phyloP scores from a whole-genome alignment of 2,888 invertebrate genomes.

The Escarpia spicata region DNA sequence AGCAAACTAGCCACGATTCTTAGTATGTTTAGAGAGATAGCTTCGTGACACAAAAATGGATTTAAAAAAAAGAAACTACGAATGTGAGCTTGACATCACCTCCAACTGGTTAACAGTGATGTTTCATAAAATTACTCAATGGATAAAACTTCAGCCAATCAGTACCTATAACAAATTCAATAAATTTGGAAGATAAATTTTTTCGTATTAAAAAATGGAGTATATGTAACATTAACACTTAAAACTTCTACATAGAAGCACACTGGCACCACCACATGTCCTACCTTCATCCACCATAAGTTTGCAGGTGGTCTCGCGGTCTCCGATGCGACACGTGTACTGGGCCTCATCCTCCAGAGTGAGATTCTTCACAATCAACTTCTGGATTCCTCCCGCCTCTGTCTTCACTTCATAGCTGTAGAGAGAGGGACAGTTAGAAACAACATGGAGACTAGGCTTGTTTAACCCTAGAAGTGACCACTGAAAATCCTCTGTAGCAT shows the following conservation, averaged over 20 bases:
- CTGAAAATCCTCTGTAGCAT: no score
- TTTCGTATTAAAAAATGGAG: background rate
- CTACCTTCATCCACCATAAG: constrained; percentile 59
- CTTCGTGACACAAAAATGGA: no score
- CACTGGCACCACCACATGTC: background rate
- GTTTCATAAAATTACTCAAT: background rate
- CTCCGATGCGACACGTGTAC: constrained; percentile 67
- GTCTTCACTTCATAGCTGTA: constrained; percentile 86
- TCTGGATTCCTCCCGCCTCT: constrained; percentile 83
- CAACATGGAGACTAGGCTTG: background rate
- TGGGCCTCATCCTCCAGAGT: constrained; percentile 65
- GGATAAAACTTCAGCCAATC: background rate
- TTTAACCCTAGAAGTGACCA: no score
- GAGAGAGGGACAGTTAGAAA: background rate
- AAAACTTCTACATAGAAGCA: background rate
- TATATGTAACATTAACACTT: background rate
- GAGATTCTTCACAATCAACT: constrained; percentile 78
- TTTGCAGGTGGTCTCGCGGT: constrained; percentile 58
- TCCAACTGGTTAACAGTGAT: background rate
- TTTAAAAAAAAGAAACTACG: background rate
- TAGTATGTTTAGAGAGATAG: no score
- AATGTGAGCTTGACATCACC: background rate
- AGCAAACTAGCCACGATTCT: no score
- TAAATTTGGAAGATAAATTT: background rate
- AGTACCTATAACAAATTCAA: background rate